A percentile compares a stretch with the other conserved stretches of the same genome.
Evolutionary conservation across 1,140 invertebrate genomes (phyloP).

Genomic region (Steinernema feltiae): DNA sequence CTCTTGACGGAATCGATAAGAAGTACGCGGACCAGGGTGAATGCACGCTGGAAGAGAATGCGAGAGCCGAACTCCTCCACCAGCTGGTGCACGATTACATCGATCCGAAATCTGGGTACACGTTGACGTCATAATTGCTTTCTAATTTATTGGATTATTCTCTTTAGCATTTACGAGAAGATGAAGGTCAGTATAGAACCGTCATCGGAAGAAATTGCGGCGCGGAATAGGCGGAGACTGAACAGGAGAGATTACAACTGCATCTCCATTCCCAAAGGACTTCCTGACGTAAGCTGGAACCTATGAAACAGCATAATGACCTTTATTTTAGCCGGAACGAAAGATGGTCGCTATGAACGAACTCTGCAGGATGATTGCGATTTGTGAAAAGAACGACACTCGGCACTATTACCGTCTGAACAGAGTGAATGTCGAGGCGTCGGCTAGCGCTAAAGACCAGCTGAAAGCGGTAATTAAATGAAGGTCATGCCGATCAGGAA

Average conservation of each 20-base stretch:
- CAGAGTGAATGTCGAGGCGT: background rate
- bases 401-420: background rate
- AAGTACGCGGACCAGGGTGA: background rate
- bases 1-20: background rate
- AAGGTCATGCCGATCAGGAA: background rate
- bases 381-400: slow-evolving; percentile 5
- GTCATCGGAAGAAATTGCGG: background rate
- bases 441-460: background rate
- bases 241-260: background rate
- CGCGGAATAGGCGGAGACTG: background rate
- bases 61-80: background rate
- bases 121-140: background rate
- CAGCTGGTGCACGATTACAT: slow-evolving; percentile 5
- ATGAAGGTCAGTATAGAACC: background rate
- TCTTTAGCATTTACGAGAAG: background rate
- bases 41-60: background rate
- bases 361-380: background rate
- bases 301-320: too few species aligned
- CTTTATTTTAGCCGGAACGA: background rate
- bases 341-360: background rate
- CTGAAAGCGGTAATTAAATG: background rate
- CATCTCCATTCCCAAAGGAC: background rate
- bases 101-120: background rate
- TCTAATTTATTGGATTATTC: background rate
- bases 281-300: background rate